phyloP scores from a whole-genome alignment of 2,888 invertebrate species.

The Meteorus cinctellus region DNA sequence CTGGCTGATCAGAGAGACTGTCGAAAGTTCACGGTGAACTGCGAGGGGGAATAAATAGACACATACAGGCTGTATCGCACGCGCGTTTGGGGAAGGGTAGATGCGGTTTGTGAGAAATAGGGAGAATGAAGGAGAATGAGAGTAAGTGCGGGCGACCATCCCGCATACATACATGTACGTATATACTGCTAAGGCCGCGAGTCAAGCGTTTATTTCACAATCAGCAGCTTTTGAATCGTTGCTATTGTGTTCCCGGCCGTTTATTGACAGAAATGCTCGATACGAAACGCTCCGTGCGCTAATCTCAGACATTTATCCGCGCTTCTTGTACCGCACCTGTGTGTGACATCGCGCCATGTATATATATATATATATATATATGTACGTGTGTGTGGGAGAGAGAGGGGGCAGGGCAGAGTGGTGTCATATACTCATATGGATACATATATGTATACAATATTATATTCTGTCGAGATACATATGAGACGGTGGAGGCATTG shows the following conservation, averaged over 20 bases:
- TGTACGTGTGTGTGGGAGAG: neutral
- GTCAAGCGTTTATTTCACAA: conserved; percentile 69
- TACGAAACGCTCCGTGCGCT: conserved; percentile 67
- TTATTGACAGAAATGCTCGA: conserved; percentile 71
- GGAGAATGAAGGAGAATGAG: conserved; percentile 31
- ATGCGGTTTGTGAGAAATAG: conserved; percentile 28
- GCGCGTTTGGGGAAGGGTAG: neutral
- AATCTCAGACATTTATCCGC: conserved; percentile 70
- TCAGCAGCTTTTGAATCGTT: conserved; percentile 70
- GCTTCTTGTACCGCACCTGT: conserved; percentile 51
- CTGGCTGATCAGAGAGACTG: neutral
- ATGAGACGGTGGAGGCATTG: conserved; percentile 61
- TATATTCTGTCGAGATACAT: neutral
- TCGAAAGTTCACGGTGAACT: conserved; percentile 14
- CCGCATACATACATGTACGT: neutral
- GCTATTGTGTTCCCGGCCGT: conserved; percentile 60
- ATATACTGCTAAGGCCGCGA: conserved; percentile 24
- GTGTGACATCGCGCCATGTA: conserved; percentile 42
- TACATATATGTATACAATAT: neutral
- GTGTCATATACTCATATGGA: neutral
- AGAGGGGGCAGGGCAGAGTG: neutral
- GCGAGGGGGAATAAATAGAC: conserved; percentile 3
- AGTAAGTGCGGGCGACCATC: conserved; percentile 43
- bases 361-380: neutral
- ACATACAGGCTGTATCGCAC: neutral